Conservation (phyloP, 2,797 vertebrate genomes). For the Poeciliopsis presidionis region DNA sequence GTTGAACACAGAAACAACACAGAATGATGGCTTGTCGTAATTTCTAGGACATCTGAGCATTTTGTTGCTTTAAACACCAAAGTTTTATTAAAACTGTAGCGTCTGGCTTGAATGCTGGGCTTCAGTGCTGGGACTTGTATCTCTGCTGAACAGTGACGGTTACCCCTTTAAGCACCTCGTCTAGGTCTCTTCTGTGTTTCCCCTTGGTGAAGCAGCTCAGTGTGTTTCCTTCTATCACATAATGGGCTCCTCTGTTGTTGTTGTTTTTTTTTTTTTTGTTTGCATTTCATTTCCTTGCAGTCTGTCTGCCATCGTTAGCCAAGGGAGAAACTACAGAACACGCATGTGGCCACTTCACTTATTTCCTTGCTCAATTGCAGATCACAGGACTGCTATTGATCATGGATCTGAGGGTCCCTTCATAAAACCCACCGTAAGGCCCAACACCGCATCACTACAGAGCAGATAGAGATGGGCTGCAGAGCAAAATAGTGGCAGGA, state of each 20-base stretch:
- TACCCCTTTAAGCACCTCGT: constrained; percentile 16
- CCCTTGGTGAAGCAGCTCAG: constrained; percentile 47
- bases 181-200: constrained; percentile 40
- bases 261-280: constrained; percentile 4
- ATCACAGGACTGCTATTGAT: constrained; percentile 58
- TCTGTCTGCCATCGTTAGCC: constrained; percentile 52
- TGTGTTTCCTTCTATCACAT: constrained; percentile 38
- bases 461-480: constrained; percentile 22
- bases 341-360: constrained; percentile 25
- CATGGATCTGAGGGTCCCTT: constrained; percentile 40
- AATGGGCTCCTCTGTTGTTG: constrained; percentile 53
- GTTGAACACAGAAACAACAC: background rate
- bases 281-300: constrained; percentile 22
- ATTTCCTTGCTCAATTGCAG: constrained; percentile 40
- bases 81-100: background rate
- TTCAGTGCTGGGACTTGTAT: background rate
- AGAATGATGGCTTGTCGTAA: background rate
- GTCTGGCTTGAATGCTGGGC: background rate
- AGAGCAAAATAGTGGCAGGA: constrained; percentile 5
- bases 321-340: constrained; percentile 37
- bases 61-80: background rate
- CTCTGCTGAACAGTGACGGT: background rate
- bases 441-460: constrained; percentile 32
- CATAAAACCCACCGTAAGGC: constrained; percentile 20
- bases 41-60: background rate